Conservation (phyloP, 2,797 vertebrate species). For the Muscicapa comitata region DNA sequence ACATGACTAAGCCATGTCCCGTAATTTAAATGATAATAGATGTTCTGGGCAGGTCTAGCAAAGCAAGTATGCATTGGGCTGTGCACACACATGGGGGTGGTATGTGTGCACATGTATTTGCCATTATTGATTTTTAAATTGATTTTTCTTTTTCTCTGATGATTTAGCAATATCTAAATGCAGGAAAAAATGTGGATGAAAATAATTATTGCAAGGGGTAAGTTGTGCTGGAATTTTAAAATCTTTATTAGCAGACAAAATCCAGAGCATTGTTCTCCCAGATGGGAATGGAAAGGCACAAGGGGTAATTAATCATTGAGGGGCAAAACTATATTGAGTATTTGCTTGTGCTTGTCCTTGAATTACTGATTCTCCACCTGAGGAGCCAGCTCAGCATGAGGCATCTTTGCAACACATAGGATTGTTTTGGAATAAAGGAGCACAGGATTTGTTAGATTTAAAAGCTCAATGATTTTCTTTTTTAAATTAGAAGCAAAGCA, state of each 20-base stretch:
- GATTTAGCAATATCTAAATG: not conserved
- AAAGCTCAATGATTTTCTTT: not conserved
- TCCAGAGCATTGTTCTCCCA: not conserved
- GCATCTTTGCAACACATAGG: not conserved
- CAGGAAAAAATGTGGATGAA: not conserved
- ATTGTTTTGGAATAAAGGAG: not conserved
- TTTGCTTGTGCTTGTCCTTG: not conserved
- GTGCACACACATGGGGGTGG: not conserved
- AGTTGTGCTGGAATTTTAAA: not conserved
- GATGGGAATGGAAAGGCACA: not conserved
- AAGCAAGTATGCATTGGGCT: not conserved
- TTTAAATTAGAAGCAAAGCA: not conserved
- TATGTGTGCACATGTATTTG: not conserved
- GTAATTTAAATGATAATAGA: not conserved
- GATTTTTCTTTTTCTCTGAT: not conserved
- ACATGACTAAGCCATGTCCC: not conserved
- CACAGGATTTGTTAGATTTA: not conserved
- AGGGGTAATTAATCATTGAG: not conserved
- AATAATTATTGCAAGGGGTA: not conserved
- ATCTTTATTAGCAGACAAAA: not conserved
- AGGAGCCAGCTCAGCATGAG: not conserved
- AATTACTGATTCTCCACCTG: not conserved
- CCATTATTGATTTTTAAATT: not conserved
- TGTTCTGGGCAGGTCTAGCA: not conserved
- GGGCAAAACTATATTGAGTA: not conserved